phyloP scores from a whole-genome alignment of 2,113 vertebrate genomes.

The Aldabrachelys gigantea region DNA sequence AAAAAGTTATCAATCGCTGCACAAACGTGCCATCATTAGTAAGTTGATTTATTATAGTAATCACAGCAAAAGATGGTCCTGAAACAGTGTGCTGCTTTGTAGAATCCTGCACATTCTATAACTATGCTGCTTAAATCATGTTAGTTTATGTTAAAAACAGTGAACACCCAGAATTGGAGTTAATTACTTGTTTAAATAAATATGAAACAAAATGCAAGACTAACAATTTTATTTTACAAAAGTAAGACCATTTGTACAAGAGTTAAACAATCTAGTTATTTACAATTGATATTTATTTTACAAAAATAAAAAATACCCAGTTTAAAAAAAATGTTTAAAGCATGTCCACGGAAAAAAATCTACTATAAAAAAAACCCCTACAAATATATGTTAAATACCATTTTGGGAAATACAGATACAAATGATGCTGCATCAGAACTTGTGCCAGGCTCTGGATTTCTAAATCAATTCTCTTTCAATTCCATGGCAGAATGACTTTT shows the following conservation, averaged over 20 bases:
- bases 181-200: conserved; percentile 22
- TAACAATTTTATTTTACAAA: background rate
- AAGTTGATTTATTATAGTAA: background rate
- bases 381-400: background rate
- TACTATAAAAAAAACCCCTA: background rate
- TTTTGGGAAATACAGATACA: background rate
- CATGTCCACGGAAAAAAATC: background rate
- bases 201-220: background rate
- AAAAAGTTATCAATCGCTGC: background rate
- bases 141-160: background rate
- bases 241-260: background rate
- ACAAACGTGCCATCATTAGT: background rate
- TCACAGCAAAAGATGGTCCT: background rate
- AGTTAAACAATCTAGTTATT: background rate
- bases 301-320: conserved; percentile 49
- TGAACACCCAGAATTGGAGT: background rate
- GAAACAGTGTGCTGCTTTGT: background rate
- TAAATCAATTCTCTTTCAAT: background rate
- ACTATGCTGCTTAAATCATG: background rate
- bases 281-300: conserved; percentile 41
- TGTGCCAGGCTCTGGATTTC: background rate
- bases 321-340: background rate
- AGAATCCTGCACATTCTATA: background rate
- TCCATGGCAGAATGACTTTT: background rate
- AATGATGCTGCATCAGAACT: background rate